Evolutionary conservation across 2,113 vertebrate genomes (phyloP), one percentile per base, ranked within the genome.

Genomic region (Chitala chitala): DNA sequence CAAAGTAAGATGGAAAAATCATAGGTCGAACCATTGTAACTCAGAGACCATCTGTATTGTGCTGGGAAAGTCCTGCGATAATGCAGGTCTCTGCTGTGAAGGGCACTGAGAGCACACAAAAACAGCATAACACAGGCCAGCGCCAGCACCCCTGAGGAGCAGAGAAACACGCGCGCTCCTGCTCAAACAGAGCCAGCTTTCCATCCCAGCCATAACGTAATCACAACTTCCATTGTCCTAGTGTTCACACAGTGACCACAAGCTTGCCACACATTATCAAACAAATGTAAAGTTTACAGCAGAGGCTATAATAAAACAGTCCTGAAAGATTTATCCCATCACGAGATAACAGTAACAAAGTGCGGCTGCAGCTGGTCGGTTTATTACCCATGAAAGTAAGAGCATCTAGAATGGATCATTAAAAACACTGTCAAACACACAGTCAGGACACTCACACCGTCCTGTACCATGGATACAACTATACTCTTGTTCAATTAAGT

Each of bases 381-480:
- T 84, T 84, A 85, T 72, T 78, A 81, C 54, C 71, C 82, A 81
- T 84, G 80, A 79, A 76, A 75, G 78, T 59, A 48, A 44, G 6
- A 59, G 82, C 71, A 74, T 84, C 81, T 58, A 78, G 80, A 80
- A 84, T 73, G 73, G 81, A 77, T 80, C 76, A 81, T 82, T 82
- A 82, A 86, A 76, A 74, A 81, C 79, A 79, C 78, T 71, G 51
- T 69, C 75, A 79, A 81, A 86, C 68, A 20, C 72, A 70, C 77
- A 75, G 73, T 75, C 78, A 82, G 76, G 77, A 78, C 68, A 50
- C 2, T 24, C 38, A 26, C 36, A 22, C n/a, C 26, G 36, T 72
- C 68, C 42, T 50, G 40, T 15, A n/a, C n/a, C n/a, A n/a, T n/a
- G n/a, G n/a, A n/a, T n/a, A n/a, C n/a, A n/a, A n/a, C n/a, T n/a